A percentile compares a stretch with the other conserved stretches of the same genome.
Evolutionary conservation across 2,113 vertebrate species (phyloP).

Genomic region (Brienomyrus brachyistius): DNA sequence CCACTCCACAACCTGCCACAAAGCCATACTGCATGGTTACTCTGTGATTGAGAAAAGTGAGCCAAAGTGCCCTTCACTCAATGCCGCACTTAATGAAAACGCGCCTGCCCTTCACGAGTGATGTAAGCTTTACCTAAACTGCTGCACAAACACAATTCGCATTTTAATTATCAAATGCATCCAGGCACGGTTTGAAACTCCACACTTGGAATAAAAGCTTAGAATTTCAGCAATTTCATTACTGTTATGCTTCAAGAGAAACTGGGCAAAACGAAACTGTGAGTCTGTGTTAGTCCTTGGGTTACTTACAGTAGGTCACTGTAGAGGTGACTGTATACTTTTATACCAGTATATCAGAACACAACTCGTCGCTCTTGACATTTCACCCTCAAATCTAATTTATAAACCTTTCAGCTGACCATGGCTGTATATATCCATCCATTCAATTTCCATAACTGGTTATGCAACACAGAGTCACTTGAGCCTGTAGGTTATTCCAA

Average conservation of each 20-base stretch:
- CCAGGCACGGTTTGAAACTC: background rate
- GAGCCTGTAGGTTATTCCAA: background rate
- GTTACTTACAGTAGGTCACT: background rate
- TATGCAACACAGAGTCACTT: background rate
- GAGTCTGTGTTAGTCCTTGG: background rate
- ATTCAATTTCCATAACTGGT: background rate
- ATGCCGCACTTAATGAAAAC: background rate
- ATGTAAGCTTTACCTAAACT: background rate
- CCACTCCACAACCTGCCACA: background rate
- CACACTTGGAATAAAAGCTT: background rate
- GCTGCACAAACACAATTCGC: background rate
- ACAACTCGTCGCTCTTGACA: background rate
- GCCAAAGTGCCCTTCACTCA: background rate
- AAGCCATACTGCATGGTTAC: background rate
- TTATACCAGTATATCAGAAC: background rate
- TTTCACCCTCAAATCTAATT: background rate
- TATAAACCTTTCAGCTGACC: background rate
- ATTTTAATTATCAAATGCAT: slow-evolving; percentile 5
- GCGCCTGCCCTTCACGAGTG: background rate
- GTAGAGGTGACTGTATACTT: background rate
- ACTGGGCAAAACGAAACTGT: background rate
- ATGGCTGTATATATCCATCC: background rate
- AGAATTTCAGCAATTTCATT: background rate
- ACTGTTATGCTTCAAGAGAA: background rate
- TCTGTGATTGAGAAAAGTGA: background rate